Evolutionary conservation across 1,140 invertebrate genomes (phyloP).

Genomic region (Stratiolaelaps scimitus): DNA sequence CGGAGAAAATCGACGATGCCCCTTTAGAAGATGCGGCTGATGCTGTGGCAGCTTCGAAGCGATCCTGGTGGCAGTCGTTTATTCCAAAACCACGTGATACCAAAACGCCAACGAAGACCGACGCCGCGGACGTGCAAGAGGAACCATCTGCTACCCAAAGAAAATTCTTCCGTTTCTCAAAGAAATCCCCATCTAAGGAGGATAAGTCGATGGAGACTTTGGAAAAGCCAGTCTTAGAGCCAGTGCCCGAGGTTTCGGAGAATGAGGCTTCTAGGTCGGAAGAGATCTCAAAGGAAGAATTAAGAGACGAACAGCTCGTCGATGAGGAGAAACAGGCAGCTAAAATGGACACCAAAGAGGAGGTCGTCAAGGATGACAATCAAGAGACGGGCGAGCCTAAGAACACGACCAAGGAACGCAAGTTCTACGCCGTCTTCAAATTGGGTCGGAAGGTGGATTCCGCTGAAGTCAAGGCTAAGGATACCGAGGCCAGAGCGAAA

Average conservation of each 20-base stretch:
- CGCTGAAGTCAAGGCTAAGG: neutral
- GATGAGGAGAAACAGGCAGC: neutral
- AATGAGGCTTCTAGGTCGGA: neutral
- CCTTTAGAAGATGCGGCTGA: no score
- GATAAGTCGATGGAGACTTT: neutral
- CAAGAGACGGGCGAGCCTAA: neutral
- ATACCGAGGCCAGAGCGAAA: neutral
- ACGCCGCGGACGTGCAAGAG: no score
- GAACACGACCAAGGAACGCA: neutral
- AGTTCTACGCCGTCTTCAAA: conserved; percentile 16
- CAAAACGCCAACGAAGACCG: no score
- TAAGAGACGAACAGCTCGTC: neutral
- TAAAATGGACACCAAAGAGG: neutral
- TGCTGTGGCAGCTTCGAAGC: no score
- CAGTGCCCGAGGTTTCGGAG: neutral
- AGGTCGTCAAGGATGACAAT: neutral
- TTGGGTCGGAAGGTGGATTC: conserved; percentile 9
- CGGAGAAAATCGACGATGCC: no score
- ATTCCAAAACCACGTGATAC: no score
- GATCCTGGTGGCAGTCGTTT: no score
- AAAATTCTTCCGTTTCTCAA: no score
- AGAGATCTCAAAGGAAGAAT: neutral
- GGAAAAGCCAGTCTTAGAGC: neutral
- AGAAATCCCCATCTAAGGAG: no score
- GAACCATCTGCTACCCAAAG: no score